Base-by-base conservation (phyloP, 2,113 vertebrate species). In the Silurus asotus region DNA sequence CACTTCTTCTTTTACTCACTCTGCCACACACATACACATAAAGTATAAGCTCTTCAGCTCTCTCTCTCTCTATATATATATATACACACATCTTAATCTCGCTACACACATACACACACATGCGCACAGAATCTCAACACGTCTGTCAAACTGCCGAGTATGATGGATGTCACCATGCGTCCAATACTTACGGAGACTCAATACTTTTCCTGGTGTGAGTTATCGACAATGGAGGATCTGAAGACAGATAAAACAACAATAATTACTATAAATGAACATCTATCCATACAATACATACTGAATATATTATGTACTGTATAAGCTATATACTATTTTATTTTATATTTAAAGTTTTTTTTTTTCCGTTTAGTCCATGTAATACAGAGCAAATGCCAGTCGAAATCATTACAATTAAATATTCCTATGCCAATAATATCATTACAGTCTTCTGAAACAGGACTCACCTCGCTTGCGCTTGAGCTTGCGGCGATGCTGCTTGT, bases 181-280 rank as follows among this genome's bases (percentile, higher is more conserved):
- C 37, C 37, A 56, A 77, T 94, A 99, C 98, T 99, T 97, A 99
- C 98, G 97, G 97, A 93, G 98, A 98, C 93, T 99, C 98, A 82
- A 99, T 95, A 94, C 98, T 99, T 95, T 99, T 99, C 94, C 98
- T 97, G 95, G 96, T 98, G 96, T 99, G 98, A 87, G 98, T 99
- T 93, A 99, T 98, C 89, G 98, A 99, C 90, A 99, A 96, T 58
- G 98, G 98, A 94, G 98, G 98, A 94, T 99, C 98, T 99, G 92
- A 93, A 94, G 92, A 90, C 91, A 92, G 84, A 94, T 81, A 93
- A 92, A 83, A 80, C 28, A 59, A 23, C 5, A 25, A 55, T 55
- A 76, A 25, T 53, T 76, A 53, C 13, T 28, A 58, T 45, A 45
- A 79, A 59, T 37, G 28, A 78, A 9, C 17, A 15, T 69, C 28